Base-by-base conservation (phyloP, 2,888 invertebrate species). In the Lacanobia wlatinum region DNA sequence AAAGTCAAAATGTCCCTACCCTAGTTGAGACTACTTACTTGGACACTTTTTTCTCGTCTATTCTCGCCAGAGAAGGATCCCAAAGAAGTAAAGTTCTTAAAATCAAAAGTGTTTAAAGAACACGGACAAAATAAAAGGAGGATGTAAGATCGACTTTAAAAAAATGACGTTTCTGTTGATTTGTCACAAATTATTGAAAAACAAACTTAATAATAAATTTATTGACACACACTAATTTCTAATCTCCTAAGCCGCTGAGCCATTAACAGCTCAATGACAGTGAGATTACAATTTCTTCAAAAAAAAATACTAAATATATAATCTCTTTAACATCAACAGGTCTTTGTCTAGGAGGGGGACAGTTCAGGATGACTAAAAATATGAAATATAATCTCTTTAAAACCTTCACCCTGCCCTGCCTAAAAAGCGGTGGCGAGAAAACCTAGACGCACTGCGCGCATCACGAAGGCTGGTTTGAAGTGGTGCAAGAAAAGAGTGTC, bases 211-310 rank as follows among this genome's bases (percentile, higher is more conserved):
- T 28, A 21, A 56, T 46, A 53, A 16, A 66, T 52, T 14, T 46
- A 62, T 58, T 58, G 70, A 28, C 53, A 80, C 28, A 28, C 23
- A 73, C 34, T 61, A 60, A 83, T 79, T 78, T 78, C 73, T 75
- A 75, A 83, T 78, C 73, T 43, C 12, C 28, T 65, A 61, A 71
- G n/a, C 58, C 43, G 16, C 34, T 46, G 18, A 82, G 38, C 64
- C 48, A 60, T 66, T 67, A 67, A 56, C n/a, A 70, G 18, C 48
- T 50, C 40, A 53, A 12, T 63, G 74, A 56, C 60, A 66, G 55
- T 70, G 56, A 63, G 43, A 69, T 59, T 53, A 84, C 69, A 68
- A 75, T 68, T 73, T 76, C 73, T 46, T 55, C 40, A 52, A 59
- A 73, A 73, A 73, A 21, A 52, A 9, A 18, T n/a, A n/a, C 18